phyloP scores from a whole-genome alignment of 2,888 invertebrate species.

The Tenthredo mesomela region DNA sequence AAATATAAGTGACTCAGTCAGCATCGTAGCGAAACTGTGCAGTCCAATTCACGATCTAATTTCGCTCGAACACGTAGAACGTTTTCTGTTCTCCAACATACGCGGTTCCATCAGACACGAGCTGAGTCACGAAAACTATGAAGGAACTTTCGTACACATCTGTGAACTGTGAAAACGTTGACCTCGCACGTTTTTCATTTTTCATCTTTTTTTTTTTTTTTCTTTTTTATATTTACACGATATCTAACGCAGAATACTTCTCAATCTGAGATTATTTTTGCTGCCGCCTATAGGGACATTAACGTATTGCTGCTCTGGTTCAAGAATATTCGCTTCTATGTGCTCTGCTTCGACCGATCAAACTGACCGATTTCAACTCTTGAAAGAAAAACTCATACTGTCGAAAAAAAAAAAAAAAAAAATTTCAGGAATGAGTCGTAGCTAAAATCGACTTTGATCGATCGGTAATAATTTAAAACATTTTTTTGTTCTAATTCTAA shows the following conservation, averaged over 20 bases:
- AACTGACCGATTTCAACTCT: background rate
- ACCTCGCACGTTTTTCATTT: background rate
- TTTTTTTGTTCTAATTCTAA: background rate
- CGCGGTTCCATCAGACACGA: background rate
- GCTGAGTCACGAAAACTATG: conserved; percentile 29
- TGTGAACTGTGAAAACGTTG: background rate
- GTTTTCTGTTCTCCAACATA: background rate
- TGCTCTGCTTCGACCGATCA: background rate
- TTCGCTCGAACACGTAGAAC: conserved; percentile 40
- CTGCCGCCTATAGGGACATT: conserved; percentile 9
- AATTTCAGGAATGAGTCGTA: background rate
- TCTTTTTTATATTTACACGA: background rate
- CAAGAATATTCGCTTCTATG: background rate
- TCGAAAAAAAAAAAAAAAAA: background rate
- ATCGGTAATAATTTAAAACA: background rate
- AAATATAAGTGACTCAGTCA: conserved; percentile 46
- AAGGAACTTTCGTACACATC: background rate
- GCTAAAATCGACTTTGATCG: conserved; percentile 12
- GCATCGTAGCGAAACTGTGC: conserved; percentile 22
- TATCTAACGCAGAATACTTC: background rate
- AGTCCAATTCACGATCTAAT: conserved; percentile 50
- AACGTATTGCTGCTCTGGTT: conserved; percentile 5
- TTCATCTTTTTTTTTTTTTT: background rate
- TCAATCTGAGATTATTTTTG: background rate
- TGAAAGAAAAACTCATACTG: background rate